Percentiles rank a stretch among this genome's conserved stretches.
phyloP scores from a whole-genome alignment of 2,888 invertebrate genomes.

The Eupithecia abbreviata region DNA sequence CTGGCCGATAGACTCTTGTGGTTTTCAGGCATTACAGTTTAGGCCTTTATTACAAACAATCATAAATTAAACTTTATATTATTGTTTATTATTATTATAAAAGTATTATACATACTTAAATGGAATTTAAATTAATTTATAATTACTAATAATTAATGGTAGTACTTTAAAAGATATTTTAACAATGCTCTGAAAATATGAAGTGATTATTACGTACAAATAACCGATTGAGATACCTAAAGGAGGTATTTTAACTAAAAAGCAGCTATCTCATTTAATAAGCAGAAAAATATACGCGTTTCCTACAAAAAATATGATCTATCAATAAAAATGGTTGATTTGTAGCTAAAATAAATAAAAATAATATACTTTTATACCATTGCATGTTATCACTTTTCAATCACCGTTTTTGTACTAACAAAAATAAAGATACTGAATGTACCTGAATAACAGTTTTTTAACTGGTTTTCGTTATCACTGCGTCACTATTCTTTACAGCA shows the following conservation, averaged over 20 bases:
- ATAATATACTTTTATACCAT: conserved; percentile 24
- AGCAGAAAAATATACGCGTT: background rate
- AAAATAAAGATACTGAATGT: conserved; percentile 45
- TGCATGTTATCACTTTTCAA: conserved; percentile 43
- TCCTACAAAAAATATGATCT: background rate
- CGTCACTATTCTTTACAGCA: background rate
- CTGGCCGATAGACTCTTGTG: background rate
- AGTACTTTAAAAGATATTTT: background rate
- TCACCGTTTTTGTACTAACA: conserved; percentile 54
- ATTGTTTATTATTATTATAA: background rate
- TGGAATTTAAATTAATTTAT: background rate
- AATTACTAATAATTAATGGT: background rate
- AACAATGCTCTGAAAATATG: background rate
- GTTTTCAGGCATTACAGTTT: background rate
- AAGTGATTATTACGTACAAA: conserved; percentile 7
- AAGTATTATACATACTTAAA: background rate
- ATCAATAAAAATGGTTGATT: conserved; percentile 6
- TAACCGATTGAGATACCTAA: background rate
- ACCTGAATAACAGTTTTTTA: conserved; percentile 28
- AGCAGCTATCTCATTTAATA: background rate
- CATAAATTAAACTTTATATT: background rate
- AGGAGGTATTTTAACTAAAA: background rate
- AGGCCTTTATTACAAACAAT: conserved; percentile 2
- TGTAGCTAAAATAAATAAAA: conserved; percentile 20
- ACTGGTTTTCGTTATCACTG: conserved; percentile 12